These are phyloP conservation scores for Grantiella picta DNA, from an alignment of 2,113 vertebrate genomes.

Conservation along the genomic window DNA sequence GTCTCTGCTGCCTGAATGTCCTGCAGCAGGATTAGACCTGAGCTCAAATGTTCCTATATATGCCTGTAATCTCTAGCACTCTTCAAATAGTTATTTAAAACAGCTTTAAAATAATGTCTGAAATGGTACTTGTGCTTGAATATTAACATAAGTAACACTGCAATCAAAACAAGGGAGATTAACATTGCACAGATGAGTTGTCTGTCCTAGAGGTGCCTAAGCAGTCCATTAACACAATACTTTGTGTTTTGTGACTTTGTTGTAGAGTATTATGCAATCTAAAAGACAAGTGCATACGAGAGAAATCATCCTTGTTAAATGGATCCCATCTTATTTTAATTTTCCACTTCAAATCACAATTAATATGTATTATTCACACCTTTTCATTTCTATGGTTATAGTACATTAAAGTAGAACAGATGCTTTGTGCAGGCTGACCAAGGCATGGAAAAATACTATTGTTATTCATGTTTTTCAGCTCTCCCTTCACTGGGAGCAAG, in stretches of 20 bases:
- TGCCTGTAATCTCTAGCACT: background rate
- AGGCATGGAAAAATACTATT: background rate
- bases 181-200: background rate
- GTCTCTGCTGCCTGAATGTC: background rate
- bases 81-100: background rate
- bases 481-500: background rate
- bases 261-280: background rate
- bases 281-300: background rate
- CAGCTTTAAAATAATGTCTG: background rate
- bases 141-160: background rate
- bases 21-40: background rate
- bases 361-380: constrained; percentile 21
- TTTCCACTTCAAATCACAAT: constrained; percentile 38
- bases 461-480: background rate
- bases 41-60: background rate
- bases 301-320: background rate
- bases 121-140: background rate
- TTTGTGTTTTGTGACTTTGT: background rate
- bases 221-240: background rate
- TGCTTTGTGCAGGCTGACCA: background rate
- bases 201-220: background rate
- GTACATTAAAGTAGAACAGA: background rate
- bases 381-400: constrained; percentile 1
- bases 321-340: constrained; percentile 16
- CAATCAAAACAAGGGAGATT: background rate